Conservation (phyloP, 2,797 vertebrate genomes). For the Macropus fuliginosus region DNA sequence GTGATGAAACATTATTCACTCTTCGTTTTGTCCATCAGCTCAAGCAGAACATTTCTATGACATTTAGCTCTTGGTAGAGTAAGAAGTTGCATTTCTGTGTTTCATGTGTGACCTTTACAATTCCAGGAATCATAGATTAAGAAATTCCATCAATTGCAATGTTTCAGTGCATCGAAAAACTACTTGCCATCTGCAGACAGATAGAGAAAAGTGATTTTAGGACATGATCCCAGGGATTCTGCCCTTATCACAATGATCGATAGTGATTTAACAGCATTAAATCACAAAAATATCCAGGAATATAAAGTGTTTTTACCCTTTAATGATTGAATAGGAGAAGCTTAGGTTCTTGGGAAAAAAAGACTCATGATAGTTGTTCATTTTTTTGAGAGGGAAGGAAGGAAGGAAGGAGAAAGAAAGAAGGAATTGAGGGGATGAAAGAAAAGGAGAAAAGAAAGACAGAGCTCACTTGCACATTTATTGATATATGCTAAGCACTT, state of each 20-base stretch:
- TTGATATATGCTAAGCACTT: too few relatives aligned
- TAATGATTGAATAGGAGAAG: not conserved
- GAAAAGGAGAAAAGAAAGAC: not conserved
- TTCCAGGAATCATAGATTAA: slow-evolving; percentile 62
- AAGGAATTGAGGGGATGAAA: not conserved
- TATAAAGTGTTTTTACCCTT: not conserved
- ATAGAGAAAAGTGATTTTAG: slow-evolving; percentile 11
- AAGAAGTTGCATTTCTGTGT: slow-evolving; percentile 49
- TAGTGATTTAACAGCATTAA: not conserved
- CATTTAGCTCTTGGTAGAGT: slow-evolving; percentile 49
- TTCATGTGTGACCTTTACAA: slow-evolving; percentile 58
- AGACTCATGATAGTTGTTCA: not conserved
- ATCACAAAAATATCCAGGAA: not conserved
- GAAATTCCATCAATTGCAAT: slow-evolving; percentile 60
- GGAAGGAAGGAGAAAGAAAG: not conserved
- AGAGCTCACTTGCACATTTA: too few relatives aligned
- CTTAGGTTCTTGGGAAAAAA: not conserved
- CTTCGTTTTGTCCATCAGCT: slow-evolving; percentile 55
- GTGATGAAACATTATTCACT: slow-evolving; percentile 20
- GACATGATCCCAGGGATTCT: not conserved
- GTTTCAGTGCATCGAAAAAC: not conserved
- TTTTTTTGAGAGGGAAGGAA: not conserved
- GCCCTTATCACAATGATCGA: not conserved
- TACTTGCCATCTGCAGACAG: not conserved
- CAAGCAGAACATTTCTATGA: slow-evolving; percentile 54